Evolutionary conservation across 64 coral and sea anemone species (phyloP).

Genomic region (Pocillopora damicornis): DNA sequence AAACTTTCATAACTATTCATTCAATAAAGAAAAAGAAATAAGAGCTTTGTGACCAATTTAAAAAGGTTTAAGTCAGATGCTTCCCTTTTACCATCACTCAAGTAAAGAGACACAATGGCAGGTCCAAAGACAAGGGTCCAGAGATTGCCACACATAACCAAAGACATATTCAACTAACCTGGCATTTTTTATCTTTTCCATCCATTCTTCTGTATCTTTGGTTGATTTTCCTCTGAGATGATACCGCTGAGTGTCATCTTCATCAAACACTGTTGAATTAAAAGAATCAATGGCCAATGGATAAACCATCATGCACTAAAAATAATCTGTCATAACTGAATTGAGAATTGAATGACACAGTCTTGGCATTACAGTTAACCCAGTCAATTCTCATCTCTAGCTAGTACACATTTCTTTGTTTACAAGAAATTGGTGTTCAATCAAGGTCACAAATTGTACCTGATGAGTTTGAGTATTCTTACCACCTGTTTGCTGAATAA

Average conservation of each 20-base stretch:
- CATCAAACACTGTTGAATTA: slow-evolving; percentile 75
- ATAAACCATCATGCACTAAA: not conserved
- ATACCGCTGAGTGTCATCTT: slow-evolving; percentile 93
- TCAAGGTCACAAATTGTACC: no score
- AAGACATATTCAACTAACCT: slow-evolving; percentile 40
- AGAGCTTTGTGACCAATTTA: not conserved
- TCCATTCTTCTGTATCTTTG: slow-evolving; percentile 85
- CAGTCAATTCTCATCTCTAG: no score
- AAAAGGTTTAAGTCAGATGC: no score
- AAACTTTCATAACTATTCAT: slow-evolving; percentile 83
- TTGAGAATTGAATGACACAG: not conserved
- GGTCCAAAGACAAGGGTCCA: no score
- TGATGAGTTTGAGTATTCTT: no score
- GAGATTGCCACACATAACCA: not conserved
- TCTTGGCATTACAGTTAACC: no score
- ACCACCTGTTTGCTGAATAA: no score
- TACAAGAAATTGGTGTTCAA: no score
- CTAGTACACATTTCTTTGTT: no score
- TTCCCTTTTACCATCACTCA: no score
- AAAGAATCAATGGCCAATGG: not conserved
- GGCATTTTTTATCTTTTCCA: slow-evolving; percentile 86
- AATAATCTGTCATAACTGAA: not conserved
- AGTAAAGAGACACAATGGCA: no score
- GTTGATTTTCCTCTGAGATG: slow-evolving; percentile 79
- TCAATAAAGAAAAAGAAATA: not conserved